Base-by-base conservation (phyloP, 2,113 vertebrate species). In the Neodon shergylaensis region DNA sequence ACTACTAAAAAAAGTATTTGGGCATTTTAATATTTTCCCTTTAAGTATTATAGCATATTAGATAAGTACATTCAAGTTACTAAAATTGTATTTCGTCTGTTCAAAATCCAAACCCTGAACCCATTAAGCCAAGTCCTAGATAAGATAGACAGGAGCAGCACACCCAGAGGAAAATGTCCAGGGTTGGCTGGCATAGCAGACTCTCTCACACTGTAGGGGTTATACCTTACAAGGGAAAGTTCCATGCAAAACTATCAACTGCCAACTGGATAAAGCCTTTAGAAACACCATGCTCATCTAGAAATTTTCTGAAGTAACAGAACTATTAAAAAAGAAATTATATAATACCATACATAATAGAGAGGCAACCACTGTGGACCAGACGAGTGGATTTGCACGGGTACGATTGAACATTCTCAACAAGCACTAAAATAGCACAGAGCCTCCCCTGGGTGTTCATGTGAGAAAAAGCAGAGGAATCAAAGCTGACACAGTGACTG, bases 401-500 rank as follows among this genome's bases (percentile, higher is more conserved):
- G 16, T 73, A 74, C 70, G 42, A 77, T 68, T 95, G 65, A 91
- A 91, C 84, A 90, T 86, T 79, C 28, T 95, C 82, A 92, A 94
- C 61, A 39, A 88, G 36, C 17, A 74, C 42, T 47, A 92, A 92
- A 95, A 90, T 52, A 96, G 70, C 36, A 89, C 26, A 90, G 28
- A 78, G 36, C 91, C 42, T 86, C 63, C 85, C 44, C 44, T 39
- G 39, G 79, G 83, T 88, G 49, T 94, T 90, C 92, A 95, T 74
- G 70, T 95, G 94, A 94, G 76, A 97, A 90, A 90, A 49, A 94
- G 52, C 93, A 96, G 79, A 94, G 88, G 73, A 92, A 97, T 92
- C 74, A 95, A 93, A 92, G 36, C 49, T 76, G 42, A 94, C 65
- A 90, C 21, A 88, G 76, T 52, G 28, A 88, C 49, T 77, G 49